Evolutionary conservation across 2,797 vertebrate species (phyloP), one percentile per base, ranked within the genome.

Genomic region (Crypturellus tataupa): DNA sequence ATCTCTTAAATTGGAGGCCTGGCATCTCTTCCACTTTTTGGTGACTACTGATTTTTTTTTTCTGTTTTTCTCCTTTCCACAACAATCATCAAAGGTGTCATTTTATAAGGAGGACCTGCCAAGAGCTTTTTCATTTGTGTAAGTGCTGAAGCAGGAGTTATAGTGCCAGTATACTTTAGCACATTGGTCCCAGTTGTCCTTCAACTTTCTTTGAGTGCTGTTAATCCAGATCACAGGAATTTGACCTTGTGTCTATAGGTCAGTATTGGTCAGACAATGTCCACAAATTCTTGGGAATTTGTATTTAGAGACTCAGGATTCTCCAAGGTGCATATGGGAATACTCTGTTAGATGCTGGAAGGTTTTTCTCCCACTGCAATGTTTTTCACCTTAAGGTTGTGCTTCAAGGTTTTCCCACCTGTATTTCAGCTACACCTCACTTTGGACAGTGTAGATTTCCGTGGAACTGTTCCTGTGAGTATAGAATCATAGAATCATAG

Each of bases 351-450:
- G 18, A 33, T 4, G 6, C 23, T 27, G 10, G 35, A 71, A 86
- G 5, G 13, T 42, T 95, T 84, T 82, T 25, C 33, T 23, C 58
- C 12, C 16, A 21, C 4, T 17, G 70, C 9, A 71, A 70, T 7
- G 8, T 33, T 93, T 87, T 85, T 17, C 33, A 40, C 2, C 49
- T 76, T 20, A 85, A 69, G 7, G 4, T 44, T 47, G 5, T 3
- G 16, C 11, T 37, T 53, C 8, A 60, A 70, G 9, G 2, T 83
- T 85, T 82, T 80, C 14, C 37, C 78, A 33, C 3, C 15, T 42
- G 9, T 0, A 0, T 37, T 60, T 12, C 17, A 31, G 39, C 17
- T 49, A 0, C 24, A 29, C n/a, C 12, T 80, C 24, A 6, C 29
- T 49, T 49, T 69, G 37, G 29, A 49, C 11, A 51, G 37, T n/a